Percentiles rank a stretch among this genome's conserved stretches.
These are phyloP conservation scores for Thereva nobilitata DNA, from an alignment of 2,888 invertebrate species.

Conservation along the genomic window DNA sequence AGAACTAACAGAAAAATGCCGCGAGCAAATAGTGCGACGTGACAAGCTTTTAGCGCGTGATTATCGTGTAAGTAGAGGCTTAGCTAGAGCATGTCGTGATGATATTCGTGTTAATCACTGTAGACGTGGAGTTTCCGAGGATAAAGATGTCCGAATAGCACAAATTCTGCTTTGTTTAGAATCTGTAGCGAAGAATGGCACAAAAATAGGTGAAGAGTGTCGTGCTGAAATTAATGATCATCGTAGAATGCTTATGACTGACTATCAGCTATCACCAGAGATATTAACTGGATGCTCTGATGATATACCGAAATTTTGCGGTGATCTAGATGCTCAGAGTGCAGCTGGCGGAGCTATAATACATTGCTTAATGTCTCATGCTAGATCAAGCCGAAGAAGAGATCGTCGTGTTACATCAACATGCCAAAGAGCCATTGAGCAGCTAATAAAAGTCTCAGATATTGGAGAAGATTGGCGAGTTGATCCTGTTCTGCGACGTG, in stretches of 20 bases:
- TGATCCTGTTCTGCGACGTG: slow-evolving; percentile 84
- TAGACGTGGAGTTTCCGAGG: slow-evolving; percentile 77
- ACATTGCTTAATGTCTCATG: slow-evolving; percentile 93
- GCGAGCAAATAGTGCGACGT: slow-evolving; percentile 79
- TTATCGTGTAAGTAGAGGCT: slow-evolving; percentile 85
- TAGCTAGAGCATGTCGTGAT: slow-evolving; percentile 85
- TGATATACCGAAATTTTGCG: slow-evolving; percentile 80
- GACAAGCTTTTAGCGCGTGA: slow-evolving; percentile 89
- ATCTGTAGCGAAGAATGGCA: slow-evolving; percentile 70
- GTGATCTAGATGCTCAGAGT: slow-evolving; percentile 63
- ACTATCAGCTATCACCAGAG: slow-evolving; percentile 92
- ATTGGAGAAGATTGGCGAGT: slow-evolving; percentile 95
- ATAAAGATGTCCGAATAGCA: slow-evolving; percentile 82
- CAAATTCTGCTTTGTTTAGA: slow-evolving; percentile 93
- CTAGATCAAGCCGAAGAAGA: slow-evolving; percentile 65
- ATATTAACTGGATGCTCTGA: slow-evolving; percentile 83
- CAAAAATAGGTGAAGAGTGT: slow-evolving; percentile 77
- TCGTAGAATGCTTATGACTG: slow-evolving; percentile 87
- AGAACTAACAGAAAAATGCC: slow-evolving; percentile 71
- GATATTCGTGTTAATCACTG: slow-evolving; percentile 88
- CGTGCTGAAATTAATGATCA: slow-evolving; percentile 89
- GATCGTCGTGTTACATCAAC: slow-evolving; percentile 69
- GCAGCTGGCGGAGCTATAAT: slow-evolving; percentile 80
- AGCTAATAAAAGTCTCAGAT: slow-evolving; percentile 82
- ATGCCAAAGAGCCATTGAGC: slow-evolving; percentile 80